A percentile compares a stretch with the other conserved stretches of the same genome.
These are phyloP conservation scores for Torymus auratus DNA, from an alignment of 2,888 invertebrate genomes.

Conservation along the genomic window DNA sequence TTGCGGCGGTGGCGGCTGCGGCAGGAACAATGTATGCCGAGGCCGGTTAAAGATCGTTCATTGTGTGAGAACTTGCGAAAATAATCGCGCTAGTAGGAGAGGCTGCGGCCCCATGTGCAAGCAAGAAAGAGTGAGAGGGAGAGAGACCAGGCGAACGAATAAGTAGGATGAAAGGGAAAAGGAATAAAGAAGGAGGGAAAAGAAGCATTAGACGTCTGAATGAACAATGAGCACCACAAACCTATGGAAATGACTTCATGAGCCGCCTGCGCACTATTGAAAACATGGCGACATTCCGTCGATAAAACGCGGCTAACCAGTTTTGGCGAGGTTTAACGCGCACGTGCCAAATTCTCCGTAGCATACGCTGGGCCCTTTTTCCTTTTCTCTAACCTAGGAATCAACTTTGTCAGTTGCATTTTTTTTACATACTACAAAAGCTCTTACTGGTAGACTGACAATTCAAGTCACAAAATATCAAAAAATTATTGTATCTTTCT, in stretches of 20 bases:
- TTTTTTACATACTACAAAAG: no score
- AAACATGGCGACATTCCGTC: conserved; percentile 41
- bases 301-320: conserved; percentile 39
- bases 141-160: neutral
- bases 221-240: conserved; percentile 54
- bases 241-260: conserved; percentile 55
- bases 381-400: conserved; percentile 30
- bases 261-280: conserved; percentile 20
- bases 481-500: no score
- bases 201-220: conserved; percentile 53
- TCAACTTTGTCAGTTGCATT: conserved; percentile 3
- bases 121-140: neutral
- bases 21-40: conserved; percentile 42
- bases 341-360: conserved; percentile 37
- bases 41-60: conserved; percentile 45
- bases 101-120: neutral
- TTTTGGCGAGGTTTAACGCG: conserved; percentile 15
- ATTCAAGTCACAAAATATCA: no score
- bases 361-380: conserved; percentile 1
- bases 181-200: conserved; percentile 42
- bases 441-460: no score
- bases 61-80: conserved; percentile 56
- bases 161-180: conserved; percentile 34
- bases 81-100: conserved; percentile 48
- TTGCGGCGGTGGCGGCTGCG: conserved; percentile 13